These are phyloP conservation scores for Montipora cactus DNA, from an alignment of 64 coral and sea anemone genomes.

Conservation along the genomic window DNA sequence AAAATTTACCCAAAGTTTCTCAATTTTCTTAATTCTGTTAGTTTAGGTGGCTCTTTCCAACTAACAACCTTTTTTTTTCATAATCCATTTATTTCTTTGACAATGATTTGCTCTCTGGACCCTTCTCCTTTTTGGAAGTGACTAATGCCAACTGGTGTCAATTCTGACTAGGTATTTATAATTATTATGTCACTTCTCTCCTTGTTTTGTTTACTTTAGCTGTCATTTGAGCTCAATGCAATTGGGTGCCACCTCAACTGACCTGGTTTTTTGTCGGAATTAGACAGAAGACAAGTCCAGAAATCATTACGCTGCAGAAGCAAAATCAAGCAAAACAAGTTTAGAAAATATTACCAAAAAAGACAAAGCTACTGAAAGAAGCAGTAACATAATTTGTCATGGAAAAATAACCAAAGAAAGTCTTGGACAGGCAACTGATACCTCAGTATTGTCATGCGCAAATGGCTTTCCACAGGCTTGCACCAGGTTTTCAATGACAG, in stretches of 20 bases:
- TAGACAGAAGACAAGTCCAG: constrained; percentile 21
- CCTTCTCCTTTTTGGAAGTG: too few relatives aligned
- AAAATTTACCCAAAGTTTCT: too few relatives aligned
- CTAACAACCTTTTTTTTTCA: too few relatives aligned
- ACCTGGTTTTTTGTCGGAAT: background rate
- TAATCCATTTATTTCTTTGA: too few relatives aligned
- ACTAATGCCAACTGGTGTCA: too few relatives aligned
- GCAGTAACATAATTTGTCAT: too few relatives aligned
- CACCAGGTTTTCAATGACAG: background rate
- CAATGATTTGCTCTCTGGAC: too few relatives aligned
- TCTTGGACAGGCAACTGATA: background rate
- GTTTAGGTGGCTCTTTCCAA: too few relatives aligned
- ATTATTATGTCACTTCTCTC: background rate
- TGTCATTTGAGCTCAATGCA: background rate
- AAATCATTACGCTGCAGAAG: constrained; percentile 30
- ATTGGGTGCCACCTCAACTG: background rate
- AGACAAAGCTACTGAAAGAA: background rate
- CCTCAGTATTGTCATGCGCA: constrained; percentile 2
- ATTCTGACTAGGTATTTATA: too few relatives aligned
- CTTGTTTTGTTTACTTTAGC: background rate
- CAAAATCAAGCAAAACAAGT: background rate
- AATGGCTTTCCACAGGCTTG: constrained; percentile 5
- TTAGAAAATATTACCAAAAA: background rate
- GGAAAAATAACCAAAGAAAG: too few relatives aligned
- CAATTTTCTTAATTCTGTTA: too few relatives aligned